Percentiles rank a stretch among this genome's conserved stretches.
phyloP scores from a whole-genome alignment of 64 coral and sea anemone genomes.

The Exaiptasia diaphana region DNA sequence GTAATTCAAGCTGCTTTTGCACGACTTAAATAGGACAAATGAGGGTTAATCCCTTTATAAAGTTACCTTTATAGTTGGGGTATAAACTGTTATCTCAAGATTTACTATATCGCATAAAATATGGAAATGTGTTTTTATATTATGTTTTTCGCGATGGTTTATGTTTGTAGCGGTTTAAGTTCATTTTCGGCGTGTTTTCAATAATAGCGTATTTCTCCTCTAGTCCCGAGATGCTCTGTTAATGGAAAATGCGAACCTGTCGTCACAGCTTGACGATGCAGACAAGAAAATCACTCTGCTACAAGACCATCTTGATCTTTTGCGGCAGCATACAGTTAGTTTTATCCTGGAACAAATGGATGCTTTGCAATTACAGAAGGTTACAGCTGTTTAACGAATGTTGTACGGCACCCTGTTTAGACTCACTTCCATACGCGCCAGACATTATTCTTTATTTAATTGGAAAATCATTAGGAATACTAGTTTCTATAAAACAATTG shows the following conservation, averaged over 20 bases:
- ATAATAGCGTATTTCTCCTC: neutral
- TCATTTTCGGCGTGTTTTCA: too few species aligned
- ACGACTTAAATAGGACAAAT: neutral
- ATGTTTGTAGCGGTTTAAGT: too few species aligned
- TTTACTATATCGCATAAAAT: too few species aligned
- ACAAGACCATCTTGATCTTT: conserved; percentile 61
- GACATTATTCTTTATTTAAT: too few species aligned
- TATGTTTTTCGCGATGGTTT: too few species aligned
- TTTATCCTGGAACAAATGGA: conserved; percentile 98
- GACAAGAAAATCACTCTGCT: conserved; percentile 68
- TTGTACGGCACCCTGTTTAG: neutral
- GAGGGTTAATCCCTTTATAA: too few species aligned
- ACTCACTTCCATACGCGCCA: too few species aligned
- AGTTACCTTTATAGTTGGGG: too few species aligned
- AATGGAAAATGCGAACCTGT: conserved; percentile 70
- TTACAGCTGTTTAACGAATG: conserved; percentile 66
- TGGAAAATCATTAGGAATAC: too few species aligned
- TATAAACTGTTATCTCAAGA: too few species aligned
- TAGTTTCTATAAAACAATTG: too few species aligned
- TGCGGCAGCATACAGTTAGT: conserved; percentile 83
- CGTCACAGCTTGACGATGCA: conserved; percentile 55
- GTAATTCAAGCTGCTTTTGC: neutral
- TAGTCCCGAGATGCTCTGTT: conserved; percentile 53
- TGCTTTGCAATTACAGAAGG: conserved; percentile 85
- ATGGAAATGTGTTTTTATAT: too few species aligned